Evolutionary conservation across 2,888 invertebrate species (phyloP), one percentile per base, ranked within the genome.

Genomic region (Orgyia antiqua): DNA sequence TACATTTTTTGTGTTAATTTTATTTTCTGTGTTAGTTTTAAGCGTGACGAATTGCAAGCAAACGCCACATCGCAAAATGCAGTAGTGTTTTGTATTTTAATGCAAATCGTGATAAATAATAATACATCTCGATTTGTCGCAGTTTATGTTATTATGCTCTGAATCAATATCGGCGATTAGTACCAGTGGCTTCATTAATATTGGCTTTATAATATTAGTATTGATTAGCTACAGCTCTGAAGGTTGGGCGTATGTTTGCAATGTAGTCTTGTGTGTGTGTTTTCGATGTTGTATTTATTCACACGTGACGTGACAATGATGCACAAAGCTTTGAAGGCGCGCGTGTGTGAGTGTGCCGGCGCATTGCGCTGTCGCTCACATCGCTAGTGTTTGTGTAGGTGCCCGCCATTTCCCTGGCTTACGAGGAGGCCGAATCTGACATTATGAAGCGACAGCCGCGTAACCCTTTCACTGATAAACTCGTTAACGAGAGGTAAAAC

Each of bases 401-500:
- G 89, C 97, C 97, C 87, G 97, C 97, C 89, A 97, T 97, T 89
- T 97, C 97, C 88, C 92, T 97, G 91, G 97, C 97, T 88, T 97
- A 97, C 91, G 97, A 97, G 91, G 94, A 94, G 89, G 95, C 97
- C 87, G 97, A 97, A 91, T 95, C 95, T 88, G 97, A 97, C 93
- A 97, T 97, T 88, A 97, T 97, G 97, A 97, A 97, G 93, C 93
- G 97, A 88, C 94, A 94, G 89, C 97, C 97, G 88, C 93, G 97
- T 92, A 94, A 97, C 90, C 96, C 97, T 88, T 93, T 94, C 92
- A 92, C 91, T 89, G 97, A 98, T 92, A 97, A 97, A 91, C 94
- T 98, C 87, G 97, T 98, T 87, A 98, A 98, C 90, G 95, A 95
- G 93, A 97, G 98, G 96, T 96, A 92, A 92, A 73, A 68, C 69